Conservation (phyloP, 2,797 vertebrate genomes). For the Kryptopterus vitreolus region DNA sequence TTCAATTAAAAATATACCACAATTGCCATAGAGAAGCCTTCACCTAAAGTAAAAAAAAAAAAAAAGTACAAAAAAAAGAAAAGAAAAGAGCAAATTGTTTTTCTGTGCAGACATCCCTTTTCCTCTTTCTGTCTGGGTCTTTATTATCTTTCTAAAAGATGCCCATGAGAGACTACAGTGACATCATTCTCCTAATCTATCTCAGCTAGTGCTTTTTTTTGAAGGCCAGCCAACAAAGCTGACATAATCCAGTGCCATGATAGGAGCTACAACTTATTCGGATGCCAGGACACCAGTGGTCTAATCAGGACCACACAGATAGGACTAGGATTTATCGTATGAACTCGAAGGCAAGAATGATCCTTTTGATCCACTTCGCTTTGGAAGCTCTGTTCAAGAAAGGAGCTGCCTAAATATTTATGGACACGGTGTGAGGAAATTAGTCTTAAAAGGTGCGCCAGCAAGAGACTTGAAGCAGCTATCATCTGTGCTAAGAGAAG, state of each 20-base stretch:
- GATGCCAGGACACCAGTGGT: conserved; percentile 54
- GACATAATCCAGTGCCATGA: conserved; percentile 49
- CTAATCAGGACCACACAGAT: conserved; percentile 60
- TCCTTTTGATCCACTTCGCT: conserved; percentile 42
- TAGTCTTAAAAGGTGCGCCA: conserved; percentile 51
- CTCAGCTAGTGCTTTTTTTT: conserved; percentile 18
- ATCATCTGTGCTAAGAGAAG: not conserved
- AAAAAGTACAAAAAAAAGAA: not conserved
- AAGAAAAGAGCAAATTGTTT: conserved; percentile 18
- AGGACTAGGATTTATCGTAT: conserved; percentile 55
- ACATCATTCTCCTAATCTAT: conserved; percentile 48
- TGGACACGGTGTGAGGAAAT: conserved; percentile 56
- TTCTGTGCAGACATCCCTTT: conserved; percentile 23
- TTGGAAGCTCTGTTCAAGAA: conserved; percentile 14
- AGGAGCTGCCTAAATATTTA: conserved; percentile 59
- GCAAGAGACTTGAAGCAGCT: conserved; percentile 58
- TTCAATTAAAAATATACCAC: not conserved
- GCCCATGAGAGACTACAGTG: conserved; percentile 30
- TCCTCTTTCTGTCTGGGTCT: conserved; percentile 32
- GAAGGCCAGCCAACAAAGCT: conserved; percentile 31
- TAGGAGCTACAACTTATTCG: conserved; percentile 57
- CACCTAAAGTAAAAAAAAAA: not conserved
- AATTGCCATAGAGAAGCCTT: conserved; percentile 2
- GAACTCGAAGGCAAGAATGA: conserved; percentile 44
- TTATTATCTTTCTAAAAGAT: conserved; percentile 35